Evolutionary conservation across 2,797 vertebrate species (phyloP).

Genomic region (Prunella strophiata): DNA sequence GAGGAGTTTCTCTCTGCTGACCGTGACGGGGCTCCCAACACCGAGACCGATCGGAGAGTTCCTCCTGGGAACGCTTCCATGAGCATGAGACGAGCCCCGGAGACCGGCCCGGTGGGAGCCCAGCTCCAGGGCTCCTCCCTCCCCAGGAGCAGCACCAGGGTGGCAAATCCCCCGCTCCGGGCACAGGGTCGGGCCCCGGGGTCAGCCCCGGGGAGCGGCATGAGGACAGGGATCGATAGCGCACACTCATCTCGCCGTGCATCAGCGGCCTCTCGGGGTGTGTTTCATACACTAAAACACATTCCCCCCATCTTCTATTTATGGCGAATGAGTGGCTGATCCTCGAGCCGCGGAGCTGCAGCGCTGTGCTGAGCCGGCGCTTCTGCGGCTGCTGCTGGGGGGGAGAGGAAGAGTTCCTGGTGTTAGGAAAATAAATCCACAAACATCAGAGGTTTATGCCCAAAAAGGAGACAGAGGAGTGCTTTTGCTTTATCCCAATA

Average conservation of each 20-base stretch:
- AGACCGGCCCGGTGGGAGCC: neutral
- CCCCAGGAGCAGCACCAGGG: fast-evolving
- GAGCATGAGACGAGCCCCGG: neutral
- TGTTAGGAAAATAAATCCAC: too few relatives aligned
- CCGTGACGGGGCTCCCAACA: neutral
- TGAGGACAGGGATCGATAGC: neutral
- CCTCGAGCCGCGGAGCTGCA: neutral
- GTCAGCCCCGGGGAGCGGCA: neutral
- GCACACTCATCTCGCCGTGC: neutral
- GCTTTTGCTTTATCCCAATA: too few relatives aligned
- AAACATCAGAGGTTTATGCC: too few relatives aligned
- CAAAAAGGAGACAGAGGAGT: too few relatives aligned
- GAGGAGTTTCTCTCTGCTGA: slow-evolving; percentile 34
- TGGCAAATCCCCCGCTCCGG: neutral
- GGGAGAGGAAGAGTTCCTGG: neutral
- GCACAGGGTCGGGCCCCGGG: neutral
- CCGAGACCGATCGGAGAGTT: fast-evolving
- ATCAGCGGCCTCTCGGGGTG: neutral
- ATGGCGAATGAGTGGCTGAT: slow-evolving; percentile 6
- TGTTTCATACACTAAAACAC: neutral
- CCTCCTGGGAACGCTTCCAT: neutral
- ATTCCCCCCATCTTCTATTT: slow-evolving; percentile 29
- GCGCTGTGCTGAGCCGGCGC: neutral
- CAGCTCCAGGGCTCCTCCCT: fast-evolving
- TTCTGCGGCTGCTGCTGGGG: neutral